phyloP scores from a whole-genome alignment of 1,140 invertebrate species.

The Thalassaphorura encarpata region DNA sequence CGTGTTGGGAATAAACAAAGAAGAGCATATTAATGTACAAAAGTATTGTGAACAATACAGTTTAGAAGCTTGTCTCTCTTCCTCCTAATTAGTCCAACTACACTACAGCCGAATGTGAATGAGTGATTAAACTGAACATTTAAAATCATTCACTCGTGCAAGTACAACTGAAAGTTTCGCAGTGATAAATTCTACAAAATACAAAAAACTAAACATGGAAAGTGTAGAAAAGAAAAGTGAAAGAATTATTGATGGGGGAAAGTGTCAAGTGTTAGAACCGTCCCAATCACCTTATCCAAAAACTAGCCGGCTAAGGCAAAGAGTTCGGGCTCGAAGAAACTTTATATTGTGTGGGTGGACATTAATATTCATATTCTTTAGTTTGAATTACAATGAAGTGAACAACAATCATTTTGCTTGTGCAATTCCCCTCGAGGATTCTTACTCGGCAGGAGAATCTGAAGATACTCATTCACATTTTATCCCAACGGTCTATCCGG shows the following conservation, averaged over 20 bases:
- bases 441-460: not conserved
- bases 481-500: not conserved
- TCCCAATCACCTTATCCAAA: no score
- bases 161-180: no score
- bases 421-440: not conserved
- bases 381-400: slow-evolving; percentile 2
- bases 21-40: not conserved
- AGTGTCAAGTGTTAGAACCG: no score
- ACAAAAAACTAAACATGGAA: no score
- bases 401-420: not conserved
- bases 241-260: no score
- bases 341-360: slow-evolving; percentile 14
- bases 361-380: slow-evolving; percentile 8
- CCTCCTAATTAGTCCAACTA: not conserved
- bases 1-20: not conserved
- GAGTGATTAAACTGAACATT: not conserved
- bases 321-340: slow-evolving; percentile 2
- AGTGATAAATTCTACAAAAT: no score
- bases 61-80: not conserved
- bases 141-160: not conserved
- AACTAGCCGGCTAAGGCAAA: not conserved
- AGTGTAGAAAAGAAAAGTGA: no score
- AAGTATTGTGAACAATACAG: not conserved
- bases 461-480: no score
- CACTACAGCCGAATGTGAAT: not conserved